phyloP scores from a whole-genome alignment of 2,113 vertebrate species.

The Dendropsophus ebraccatus region DNA sequence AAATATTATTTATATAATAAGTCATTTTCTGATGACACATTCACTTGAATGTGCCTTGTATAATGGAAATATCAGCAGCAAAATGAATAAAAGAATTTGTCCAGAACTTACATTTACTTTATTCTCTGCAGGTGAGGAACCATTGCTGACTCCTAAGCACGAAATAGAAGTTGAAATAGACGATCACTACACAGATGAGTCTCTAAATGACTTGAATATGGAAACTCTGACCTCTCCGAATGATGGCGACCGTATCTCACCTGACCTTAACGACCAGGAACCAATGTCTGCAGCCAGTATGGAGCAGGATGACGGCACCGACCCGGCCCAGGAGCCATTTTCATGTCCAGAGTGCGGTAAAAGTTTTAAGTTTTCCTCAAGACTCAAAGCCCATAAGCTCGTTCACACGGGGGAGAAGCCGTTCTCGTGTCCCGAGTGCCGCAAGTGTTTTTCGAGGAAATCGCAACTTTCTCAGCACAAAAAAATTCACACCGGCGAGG shows the following conservation, averaged over 20 bases:
- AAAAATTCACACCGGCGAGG: not conserved
- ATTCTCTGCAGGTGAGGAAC: not conserved
- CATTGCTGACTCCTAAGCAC: not conserved
- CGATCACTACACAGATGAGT: not conserved
- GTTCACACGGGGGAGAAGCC: not conserved
- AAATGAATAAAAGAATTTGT: no score
- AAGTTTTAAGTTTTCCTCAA: not conserved
- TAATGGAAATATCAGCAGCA: not conserved
- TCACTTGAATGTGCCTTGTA: no score
- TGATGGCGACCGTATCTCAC: no score
- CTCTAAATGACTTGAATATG: not conserved
- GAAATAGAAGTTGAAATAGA: not conserved
- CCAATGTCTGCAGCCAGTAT: not conserved
- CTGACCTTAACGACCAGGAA: not conserved
- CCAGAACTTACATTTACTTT: not conserved
- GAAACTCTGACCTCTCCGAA: not conserved
- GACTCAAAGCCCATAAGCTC: not conserved
- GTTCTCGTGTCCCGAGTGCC: not conserved
- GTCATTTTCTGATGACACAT: no score
- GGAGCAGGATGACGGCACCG: not conserved
- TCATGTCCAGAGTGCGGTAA: not conserved
- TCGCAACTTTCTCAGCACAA: not conserved
- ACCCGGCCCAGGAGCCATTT: not conserved
- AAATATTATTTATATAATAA: no score
- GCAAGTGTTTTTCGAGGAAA: not conserved